Percentiles rank a stretch among this genome's conserved stretches.
Evolutionary conservation across 2,797 vertebrate species (phyloP).

Genomic region (Manis crassicaudata): DNA sequence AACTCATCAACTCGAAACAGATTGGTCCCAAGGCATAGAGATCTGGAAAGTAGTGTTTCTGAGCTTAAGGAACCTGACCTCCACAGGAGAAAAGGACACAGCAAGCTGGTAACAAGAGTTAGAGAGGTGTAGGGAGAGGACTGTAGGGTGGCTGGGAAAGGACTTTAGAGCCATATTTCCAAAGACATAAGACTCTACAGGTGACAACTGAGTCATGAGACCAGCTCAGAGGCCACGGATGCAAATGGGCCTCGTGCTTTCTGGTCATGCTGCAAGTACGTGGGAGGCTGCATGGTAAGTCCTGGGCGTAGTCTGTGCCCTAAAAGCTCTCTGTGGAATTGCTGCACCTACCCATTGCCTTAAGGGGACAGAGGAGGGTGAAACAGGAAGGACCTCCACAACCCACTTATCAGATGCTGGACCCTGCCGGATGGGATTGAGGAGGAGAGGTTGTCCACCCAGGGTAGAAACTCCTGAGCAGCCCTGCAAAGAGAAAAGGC

Average conservation of each 20-base stretch:
- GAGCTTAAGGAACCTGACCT: background rate
- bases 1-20: background rate
- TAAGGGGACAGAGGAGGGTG: background rate
- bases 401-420: background rate
- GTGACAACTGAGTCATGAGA: background rate
- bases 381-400: background rate
- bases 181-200: background rate
- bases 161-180: background rate
- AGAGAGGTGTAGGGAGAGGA: background rate
- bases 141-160: background rate
- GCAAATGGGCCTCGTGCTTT: background rate
- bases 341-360: background rate
- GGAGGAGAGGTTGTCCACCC: background rate
- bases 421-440: background rate
- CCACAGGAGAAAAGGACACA: background rate
- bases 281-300: background rate
- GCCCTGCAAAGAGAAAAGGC: background rate
- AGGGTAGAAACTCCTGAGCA: background rate
- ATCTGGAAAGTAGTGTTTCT: background rate
- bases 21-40: background rate
- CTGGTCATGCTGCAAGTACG: background rate
- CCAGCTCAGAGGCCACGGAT: background rate
- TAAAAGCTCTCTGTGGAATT: background rate
- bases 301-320: background rate
- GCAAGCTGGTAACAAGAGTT: background rate